Percentiles rank a stretch among this genome's conserved stretches.
Evolutionary conservation across 2,888 invertebrate genomes (phyloP).

Genomic region (Dioctria linearis): DNA sequence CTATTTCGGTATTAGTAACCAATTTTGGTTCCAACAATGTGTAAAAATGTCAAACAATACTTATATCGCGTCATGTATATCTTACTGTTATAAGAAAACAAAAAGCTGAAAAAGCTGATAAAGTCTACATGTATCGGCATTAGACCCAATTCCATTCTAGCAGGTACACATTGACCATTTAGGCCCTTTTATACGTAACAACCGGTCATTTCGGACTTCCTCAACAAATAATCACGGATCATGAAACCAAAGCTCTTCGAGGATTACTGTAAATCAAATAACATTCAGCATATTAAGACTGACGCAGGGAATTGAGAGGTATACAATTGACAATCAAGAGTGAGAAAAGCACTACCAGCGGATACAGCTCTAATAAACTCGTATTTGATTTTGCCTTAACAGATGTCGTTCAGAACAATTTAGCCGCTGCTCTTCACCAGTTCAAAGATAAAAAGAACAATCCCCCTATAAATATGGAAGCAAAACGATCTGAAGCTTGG

Average conservation of each 20-base stretch:
- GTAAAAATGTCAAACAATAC: constrained; percentile 23
- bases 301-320: not conserved
- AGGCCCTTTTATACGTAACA: constrained; percentile 50
- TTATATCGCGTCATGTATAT: constrained; percentile 7
- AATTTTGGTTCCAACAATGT: constrained; percentile 30
- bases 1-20: not conserved
- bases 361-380: not conserved
- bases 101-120: not conserved
- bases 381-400: not conserved
- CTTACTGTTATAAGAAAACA: constrained; percentile 35
- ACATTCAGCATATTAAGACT: no score
- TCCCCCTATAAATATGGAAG: no score
- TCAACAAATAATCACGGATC: not conserved
- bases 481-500: no score
- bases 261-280: not conserved
- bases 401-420: not conserved
- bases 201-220: not conserved
- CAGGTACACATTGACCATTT: constrained; percentile 50
- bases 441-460: no score
- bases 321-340: not conserved
- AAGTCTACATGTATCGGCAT: not conserved
- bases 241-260: not conserved
- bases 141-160: constrained; percentile 1
- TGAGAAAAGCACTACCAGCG: not conserved
- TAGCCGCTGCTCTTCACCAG: not conserved